Percentiles rank a stretch among this genome's conserved stretches.
These are phyloP conservation scores for Campaea margaritaria DNA, from an alignment of 2,888 invertebrate genomes.

Conservation along the genomic window DNA sequence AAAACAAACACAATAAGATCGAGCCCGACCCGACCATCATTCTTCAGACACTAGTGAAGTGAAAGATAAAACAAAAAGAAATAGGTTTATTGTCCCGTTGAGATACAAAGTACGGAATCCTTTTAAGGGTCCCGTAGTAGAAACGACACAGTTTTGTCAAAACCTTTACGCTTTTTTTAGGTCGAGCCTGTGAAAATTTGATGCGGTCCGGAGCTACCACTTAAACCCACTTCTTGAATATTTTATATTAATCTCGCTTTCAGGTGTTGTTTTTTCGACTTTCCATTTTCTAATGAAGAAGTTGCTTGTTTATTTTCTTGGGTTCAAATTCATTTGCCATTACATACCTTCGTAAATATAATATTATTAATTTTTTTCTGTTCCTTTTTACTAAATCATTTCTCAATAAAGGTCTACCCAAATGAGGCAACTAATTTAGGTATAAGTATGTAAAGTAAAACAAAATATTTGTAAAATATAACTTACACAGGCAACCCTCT, in stretches of 20 bases:
- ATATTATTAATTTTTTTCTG: not conserved
- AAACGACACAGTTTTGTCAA: slow-evolving; percentile 65
- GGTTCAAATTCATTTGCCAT: not conserved
- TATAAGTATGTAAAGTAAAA: too few relatives aligned
- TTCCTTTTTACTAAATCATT: too few relatives aligned
- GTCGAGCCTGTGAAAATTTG: slow-evolving; percentile 59
- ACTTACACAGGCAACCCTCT: slow-evolving; percentile 16
- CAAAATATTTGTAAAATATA: too few relatives aligned
- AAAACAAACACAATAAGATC: slow-evolving; percentile 44
- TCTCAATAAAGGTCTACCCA: not conserved
- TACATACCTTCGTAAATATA: too few relatives aligned
- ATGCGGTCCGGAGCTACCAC: slow-evolving; percentile 56
- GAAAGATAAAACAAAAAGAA: slow-evolving; percentile 67
- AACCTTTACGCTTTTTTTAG: slow-evolving; percentile 53
- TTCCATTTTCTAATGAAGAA: slow-evolving; percentile 41
- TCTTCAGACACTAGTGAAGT: slow-evolving; percentile 50
- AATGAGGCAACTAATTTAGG: not conserved
- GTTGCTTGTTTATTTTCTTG: slow-evolving; percentile 32
- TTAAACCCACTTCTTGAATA: slow-evolving; percentile 55
- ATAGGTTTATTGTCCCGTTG: slow-evolving; percentile 66
- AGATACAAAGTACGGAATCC: slow-evolving; percentile 65
- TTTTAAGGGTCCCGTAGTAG: slow-evolving; percentile 55
- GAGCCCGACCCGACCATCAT: slow-evolving; percentile 42
- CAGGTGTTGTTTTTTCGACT: slow-evolving; percentile 48
- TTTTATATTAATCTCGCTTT: slow-evolving; percentile 52